Evolutionary conservation across 2,888 invertebrate species (phyloP), one percentile per base, ranked within the genome.

Genomic region (Silvanus unidentatus): DNA sequence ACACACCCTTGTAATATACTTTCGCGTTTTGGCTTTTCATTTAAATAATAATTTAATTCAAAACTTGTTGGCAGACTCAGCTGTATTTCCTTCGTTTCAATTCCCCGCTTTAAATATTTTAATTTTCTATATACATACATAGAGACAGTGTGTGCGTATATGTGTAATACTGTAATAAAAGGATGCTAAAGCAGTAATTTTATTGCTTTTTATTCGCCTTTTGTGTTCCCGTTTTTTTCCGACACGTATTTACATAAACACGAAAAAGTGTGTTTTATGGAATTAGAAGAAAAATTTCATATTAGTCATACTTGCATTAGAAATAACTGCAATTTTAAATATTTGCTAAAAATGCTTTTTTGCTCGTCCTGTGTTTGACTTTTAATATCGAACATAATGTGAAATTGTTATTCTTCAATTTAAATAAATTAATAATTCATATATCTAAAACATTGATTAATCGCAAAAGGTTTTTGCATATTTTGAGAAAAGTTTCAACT

Each of bases 41-140:
- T 65, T 65, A 63, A 65, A 66, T 66, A 65, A 64, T 64, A 66
- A 66, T 65, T 66, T 63, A 60, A 63, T 64, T 64, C 57, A 53
- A 60, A 63, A 62, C 58, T 62, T 63, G 61, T 58, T 55, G 55
- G 54, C 54, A 52, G 52, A 52, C 48, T 55, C 53, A 50, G 54
- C 58, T 58, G 59, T 62, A 59, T 60, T 60, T 59, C 58, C 58
- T 60, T 53, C 53, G 64, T 60, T 63, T 60, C 59, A 60, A 55
- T 58, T 63, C 62, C 62, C 57, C 63, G 59, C 64, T 64, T 64
- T 63, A 62, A 65, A 63, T 60, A 60, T 64, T 60, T 62, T 63
- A 65, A 60, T 58, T 32, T 32, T 32, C 32, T 12, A n/a, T 5
- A 32, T 32, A 32, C 28, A 10, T 28, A 28, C 10, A 10, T 28